These are phyloP conservation scores for Choloepus hoffmanni DNA, from an alignment of 2,113 vertebrate species.

Conservation along the genomic window DNA sequence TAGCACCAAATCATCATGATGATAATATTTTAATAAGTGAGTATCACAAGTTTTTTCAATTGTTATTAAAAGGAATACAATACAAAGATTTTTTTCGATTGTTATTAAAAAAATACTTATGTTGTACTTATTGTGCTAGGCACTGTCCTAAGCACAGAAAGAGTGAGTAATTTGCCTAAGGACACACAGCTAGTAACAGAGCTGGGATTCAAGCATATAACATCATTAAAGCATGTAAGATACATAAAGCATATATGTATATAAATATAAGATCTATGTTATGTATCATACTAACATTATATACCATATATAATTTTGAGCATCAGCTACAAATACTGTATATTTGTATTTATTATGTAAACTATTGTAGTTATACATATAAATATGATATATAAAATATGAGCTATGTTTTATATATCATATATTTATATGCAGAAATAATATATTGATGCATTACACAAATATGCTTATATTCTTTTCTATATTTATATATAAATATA, in stretches of 20 bases:
- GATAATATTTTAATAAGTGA: neutral
- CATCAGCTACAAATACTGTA: neutral
- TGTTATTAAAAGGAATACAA: neutral
- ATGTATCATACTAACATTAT: neutral
- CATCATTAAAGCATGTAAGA: neutral
- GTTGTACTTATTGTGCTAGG: neutral
- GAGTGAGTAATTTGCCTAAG: neutral
- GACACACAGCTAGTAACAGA: neutral
- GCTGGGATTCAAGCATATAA: neutral
- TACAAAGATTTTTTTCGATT: neutral
- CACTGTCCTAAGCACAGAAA: neutral
- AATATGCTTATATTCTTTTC: too few relatives aligned
- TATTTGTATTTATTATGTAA: neutral
- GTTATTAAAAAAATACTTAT: neutral
- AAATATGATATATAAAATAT: neutral
- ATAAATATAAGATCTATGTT: neutral
- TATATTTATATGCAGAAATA: neutral
- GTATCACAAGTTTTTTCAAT: too few relatives aligned
- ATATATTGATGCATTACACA: neutral
- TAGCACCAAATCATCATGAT: accelerated
- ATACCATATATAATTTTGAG: too few relatives aligned
- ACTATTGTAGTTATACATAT: neutral
- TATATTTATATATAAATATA: neutral
- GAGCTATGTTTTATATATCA: neutral
- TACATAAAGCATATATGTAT: neutral